These are phyloP conservation scores for Polietes domitor DNA, from an alignment of 2,888 invertebrate species.

Conservation along the genomic window DNA sequence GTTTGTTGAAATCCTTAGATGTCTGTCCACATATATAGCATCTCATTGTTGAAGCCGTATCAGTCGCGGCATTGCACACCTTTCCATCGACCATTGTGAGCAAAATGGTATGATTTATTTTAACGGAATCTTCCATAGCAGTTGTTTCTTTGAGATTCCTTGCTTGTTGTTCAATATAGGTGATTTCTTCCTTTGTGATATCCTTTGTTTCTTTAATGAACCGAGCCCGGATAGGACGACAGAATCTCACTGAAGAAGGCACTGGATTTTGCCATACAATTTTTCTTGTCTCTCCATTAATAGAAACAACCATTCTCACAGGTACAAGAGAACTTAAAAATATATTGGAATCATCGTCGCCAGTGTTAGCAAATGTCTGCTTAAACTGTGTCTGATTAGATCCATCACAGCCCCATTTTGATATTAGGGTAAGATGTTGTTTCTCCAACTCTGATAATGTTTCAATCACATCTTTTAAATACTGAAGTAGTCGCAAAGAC, in stretches of 20 bases:
- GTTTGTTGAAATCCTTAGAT: no score
- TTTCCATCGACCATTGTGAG: constrained; percentile 4
- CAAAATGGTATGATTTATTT: not conserved
- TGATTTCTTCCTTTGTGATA: not conserved
- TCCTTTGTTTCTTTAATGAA: not conserved
- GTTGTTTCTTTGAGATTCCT: not conserved
- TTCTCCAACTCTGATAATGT: not conserved
- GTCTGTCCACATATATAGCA: no score
- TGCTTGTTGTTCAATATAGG: not conserved
- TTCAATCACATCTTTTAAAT: constrained; percentile 1
- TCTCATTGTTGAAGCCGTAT: not conserved
- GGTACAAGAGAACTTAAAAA: not conserved
- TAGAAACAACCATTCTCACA: not conserved
- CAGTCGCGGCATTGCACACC: not conserved
- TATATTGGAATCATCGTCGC: not conserved
- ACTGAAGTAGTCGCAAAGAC: constrained; percentile 1
- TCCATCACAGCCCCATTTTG: constrained; percentile 7
- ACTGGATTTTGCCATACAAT: no score
- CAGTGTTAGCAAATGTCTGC: not conserved
- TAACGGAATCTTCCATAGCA: not conserved
- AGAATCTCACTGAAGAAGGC: not conserved
- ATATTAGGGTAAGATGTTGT: constrained; percentile 5
- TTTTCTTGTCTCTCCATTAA: not conserved
- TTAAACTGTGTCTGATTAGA: constrained; percentile 1
- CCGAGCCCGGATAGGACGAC: constrained; percentile 5